Evolutionary conservation across 2,888 invertebrate species (phyloP).

Genomic region (Acanthosepion pharaonis): DNA sequence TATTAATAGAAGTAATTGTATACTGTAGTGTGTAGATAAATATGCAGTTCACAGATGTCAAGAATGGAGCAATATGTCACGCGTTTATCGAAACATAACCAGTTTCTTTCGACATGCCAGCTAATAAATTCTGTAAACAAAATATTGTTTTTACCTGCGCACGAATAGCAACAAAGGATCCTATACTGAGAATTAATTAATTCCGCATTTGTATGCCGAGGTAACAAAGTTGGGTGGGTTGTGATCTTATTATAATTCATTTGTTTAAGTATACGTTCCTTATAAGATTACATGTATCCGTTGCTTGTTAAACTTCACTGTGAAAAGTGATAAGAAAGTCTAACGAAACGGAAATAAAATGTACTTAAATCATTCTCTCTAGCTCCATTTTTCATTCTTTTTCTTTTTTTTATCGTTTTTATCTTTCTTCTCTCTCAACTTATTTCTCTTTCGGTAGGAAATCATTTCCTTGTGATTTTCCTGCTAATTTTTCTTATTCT

Average conservation of each 20-base stretch:
- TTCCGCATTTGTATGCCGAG: not conserved
- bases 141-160: not conserved
- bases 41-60: not conserved
- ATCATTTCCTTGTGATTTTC: too few species aligned
- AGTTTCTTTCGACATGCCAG: not conserved
- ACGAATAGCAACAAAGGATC: not conserved
- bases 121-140: not conserved
- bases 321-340: too few species aligned
- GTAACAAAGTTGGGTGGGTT: not conserved
- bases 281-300: not conserved
- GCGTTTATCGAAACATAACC: not conserved
- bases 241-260: not conserved
- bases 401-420: too few species aligned
- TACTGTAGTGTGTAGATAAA: too few species aligned
- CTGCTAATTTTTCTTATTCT: too few species aligned
- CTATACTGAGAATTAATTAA: not conserved
- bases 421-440: too few species aligned
- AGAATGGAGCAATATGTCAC: not conserved
- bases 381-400: too few species aligned
- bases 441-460: too few species aligned
- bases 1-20: too few species aligned
- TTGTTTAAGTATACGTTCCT: not conserved
- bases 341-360: too few species aligned
- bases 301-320: too few species aligned
- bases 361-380: too few species aligned